Base-by-base conservation (phyloP, 2,113 vertebrate species). In the Albula goreensis region DNA sequence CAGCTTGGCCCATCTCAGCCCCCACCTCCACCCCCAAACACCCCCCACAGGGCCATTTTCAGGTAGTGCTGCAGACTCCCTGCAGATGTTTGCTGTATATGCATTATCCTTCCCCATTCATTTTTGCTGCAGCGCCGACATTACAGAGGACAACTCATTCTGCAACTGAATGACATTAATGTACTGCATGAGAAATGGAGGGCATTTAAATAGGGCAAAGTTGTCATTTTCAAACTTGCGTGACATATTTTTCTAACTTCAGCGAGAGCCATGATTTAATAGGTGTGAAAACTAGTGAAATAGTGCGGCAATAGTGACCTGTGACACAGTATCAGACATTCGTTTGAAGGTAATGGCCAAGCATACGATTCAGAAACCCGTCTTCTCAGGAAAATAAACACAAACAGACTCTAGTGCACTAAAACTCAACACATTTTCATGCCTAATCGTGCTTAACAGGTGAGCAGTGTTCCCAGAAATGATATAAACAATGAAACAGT, bases 31-130 rank as follows among this genome's bases (percentile, higher is more conserved):
- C 17, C n/a, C 51, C 81, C 22, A n/a, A 51, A 53, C 81, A 53
- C 53, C 51, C n/a, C 31, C 88, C 9, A 66, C 88, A 78, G 88
- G 77, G 80, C 22, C 25, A 19, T 56, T 87, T 87, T 86, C 88
- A 89, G 88, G 86, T 87, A 87, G 41, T 41, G 80, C 80, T 77
- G 83, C 80, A 63, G 83, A 85, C 81, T 82, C 86, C 83, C 88
- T 49, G 83, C 86, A 50, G 49, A 52, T 82, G 56, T 49, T 31
- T 80, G 82, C 79, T 88, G 87, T 63, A 70, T 77, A 5, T 31
- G 3, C n/a, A 31, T 19, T 74, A 82, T 83, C 70, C 53, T 87
- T 89, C 88, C 88, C 86, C 84, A 89, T 89, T 89, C 83, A 87
- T 89, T 79, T 60, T 31, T 66, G 79, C 83, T 63, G 10, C 88